Percentiles rank a stretch among this genome's conserved stretches.
Evolutionary conservation across 2,797 vertebrate species (phyloP).

Genomic region (Protonibea diacanthus): DNA sequence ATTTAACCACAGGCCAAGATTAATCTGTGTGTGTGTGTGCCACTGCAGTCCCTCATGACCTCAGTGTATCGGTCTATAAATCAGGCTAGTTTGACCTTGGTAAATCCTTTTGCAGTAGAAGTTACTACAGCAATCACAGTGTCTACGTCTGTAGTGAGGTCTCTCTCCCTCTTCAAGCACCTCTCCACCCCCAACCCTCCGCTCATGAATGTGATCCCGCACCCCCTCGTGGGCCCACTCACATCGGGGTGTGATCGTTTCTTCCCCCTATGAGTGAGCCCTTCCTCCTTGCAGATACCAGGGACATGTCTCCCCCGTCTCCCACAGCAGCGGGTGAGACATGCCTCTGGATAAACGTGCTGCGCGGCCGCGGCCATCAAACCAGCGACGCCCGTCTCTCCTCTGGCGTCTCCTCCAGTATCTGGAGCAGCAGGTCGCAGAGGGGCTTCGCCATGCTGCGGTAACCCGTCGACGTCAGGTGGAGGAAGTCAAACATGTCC

Average conservation of each 20-base stretch:
- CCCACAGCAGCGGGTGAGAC: slow-evolving; percentile 55
- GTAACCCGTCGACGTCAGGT: slow-evolving; percentile 93
- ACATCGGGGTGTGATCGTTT: slow-evolving; percentile 28
- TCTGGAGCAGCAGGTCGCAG: slow-evolving; percentile 96
- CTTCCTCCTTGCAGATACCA: slow-evolving; percentile 57
- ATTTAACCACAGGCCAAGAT: slow-evolving; percentile 28
- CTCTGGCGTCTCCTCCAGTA: slow-evolving; percentile 96
- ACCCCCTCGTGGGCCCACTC: slow-evolving; percentile 44
- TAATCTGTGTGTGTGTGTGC: slow-evolving; percentile 29
- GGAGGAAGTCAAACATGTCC: slow-evolving; percentile 99
- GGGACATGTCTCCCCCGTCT: slow-evolving; percentile 63
- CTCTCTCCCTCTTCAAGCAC: slow-evolving; percentile 56
- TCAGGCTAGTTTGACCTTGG: slow-evolving; percentile 43
- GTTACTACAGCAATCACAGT: slow-evolving; percentile 60
- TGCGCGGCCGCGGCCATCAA: slow-evolving; percentile 76
- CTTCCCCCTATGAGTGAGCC: slow-evolving; percentile 42
- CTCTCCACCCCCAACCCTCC: slow-evolving; percentile 44
- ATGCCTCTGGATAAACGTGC: slow-evolving; percentile 55
- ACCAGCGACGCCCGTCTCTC: slow-evolving; percentile 93
- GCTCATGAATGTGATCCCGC: slow-evolving; percentile 53
- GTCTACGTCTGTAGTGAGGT: slow-evolving; percentile 59
- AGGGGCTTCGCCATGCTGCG: slow-evolving; percentile 92
- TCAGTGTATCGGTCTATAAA: slow-evolving; percentile 44
- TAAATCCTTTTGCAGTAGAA: slow-evolving; percentile 47
- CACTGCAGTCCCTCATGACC: slow-evolving; percentile 31